phyloP scores from a whole-genome alignment of 2,113 vertebrate species.

The Coptodon bakossiorum region DNA sequence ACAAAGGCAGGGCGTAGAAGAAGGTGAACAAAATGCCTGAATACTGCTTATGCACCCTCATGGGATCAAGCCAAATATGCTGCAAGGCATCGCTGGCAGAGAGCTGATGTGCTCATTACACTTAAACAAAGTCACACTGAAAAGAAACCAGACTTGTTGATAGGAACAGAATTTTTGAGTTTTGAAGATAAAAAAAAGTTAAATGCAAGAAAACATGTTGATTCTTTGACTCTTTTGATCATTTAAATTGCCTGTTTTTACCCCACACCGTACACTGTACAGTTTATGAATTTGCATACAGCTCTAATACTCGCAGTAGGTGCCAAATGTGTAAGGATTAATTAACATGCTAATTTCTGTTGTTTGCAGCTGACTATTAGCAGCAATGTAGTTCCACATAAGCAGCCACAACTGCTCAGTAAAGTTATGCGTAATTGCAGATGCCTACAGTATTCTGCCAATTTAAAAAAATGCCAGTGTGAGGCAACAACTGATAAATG shows the following conservation, averaged over 20 bases:
- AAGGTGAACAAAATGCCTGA: slow-evolving; percentile 13
- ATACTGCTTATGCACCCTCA: not conserved
- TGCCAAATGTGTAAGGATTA: slow-evolving; percentile 8
- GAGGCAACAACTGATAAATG: not conserved
- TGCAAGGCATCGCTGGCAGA: not conserved
- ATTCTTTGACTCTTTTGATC: not conserved
- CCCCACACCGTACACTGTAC: not conserved
- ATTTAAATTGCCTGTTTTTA: not conserved
- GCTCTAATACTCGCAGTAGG: not conserved
- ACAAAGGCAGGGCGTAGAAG: slow-evolving; percentile 4
- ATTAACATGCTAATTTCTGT: slow-evolving; percentile 8
- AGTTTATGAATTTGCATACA: not conserved
- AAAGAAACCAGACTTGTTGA: slow-evolving; percentile 8
- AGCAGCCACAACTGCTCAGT: not conserved
- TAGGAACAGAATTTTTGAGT: not conserved
- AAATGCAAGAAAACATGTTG: not conserved
- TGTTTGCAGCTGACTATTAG: not conserved
- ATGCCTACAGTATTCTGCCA: not conserved
- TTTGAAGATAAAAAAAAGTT: not conserved
- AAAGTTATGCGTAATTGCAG: not conserved
- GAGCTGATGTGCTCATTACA: slow-evolving; percentile 9
- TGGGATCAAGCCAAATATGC: slow-evolving; percentile 3
- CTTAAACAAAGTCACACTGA: slow-evolving; percentile 42
- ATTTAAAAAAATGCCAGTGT: not conserved
- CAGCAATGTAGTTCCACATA: not conserved